Evolutionary conservation across 92 coral and sea anemone genomes (phyloP).

Genomic region (Chrysogorgia sp.): DNA sequence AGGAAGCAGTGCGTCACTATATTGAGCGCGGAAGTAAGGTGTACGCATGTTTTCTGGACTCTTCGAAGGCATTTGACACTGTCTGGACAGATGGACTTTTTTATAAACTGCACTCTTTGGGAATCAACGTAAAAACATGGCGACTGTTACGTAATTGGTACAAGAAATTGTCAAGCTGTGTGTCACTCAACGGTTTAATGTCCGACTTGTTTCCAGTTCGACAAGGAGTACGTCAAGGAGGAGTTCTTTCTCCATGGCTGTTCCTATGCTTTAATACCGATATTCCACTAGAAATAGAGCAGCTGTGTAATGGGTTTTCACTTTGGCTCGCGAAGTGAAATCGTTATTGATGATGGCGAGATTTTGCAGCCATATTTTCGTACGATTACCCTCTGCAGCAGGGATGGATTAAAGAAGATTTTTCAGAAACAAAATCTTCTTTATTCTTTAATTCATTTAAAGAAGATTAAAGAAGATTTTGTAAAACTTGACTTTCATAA

Average conservation of each 20-base stretch:
- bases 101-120: neutral
- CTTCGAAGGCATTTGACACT: no score
- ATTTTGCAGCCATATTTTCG: no score
- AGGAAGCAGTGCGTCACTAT: neutral
- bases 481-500: no score
- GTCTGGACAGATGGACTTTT: neutral
- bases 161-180: neutral
- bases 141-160: neutral
- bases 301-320: neutral
- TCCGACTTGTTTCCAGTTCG: neutral
- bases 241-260: slow-evolving; percentile 1
- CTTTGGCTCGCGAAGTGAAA: no score
- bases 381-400: no score
- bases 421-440: no score
- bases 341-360: no score
- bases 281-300: neutral
- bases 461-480: no score
- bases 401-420: no score
- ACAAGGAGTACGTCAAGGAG: no score
- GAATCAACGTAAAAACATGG: neutral
- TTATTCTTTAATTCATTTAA: no score
- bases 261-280: neutral
- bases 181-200: neutral
- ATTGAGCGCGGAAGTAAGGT: neutral
- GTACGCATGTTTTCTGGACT: no score